Conservation (phyloP, 2,888 invertebrate species). For the Cybosia mesomella region DNA sequence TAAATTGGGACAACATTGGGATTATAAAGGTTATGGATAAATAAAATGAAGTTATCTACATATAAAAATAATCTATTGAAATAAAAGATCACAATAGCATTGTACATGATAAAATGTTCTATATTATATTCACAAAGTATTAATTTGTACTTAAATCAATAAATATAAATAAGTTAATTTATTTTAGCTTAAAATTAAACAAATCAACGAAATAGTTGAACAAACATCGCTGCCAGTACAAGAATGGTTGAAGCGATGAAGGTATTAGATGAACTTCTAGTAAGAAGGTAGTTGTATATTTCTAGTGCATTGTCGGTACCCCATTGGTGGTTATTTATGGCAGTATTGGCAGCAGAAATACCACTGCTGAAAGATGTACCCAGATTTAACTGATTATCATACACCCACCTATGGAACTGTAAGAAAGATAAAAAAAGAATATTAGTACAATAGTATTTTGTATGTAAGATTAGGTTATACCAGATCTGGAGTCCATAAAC, state of each 20-base stretch:
- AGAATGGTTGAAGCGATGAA: constrained; percentile 62
- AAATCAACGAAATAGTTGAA: constrained; percentile 63
- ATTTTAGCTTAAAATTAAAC: constrained; percentile 18
- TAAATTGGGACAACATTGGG: background rate
- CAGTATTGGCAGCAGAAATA: constrained; percentile 57
- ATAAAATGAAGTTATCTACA: background rate
- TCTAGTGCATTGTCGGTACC: constrained; percentile 66
- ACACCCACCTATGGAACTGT: constrained; percentile 79
- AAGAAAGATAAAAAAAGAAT: constrained; percentile 23
- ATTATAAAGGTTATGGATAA: background rate
- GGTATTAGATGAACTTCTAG: constrained; percentile 51
- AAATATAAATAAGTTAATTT: constrained; percentile 5
- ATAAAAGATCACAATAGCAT: constrained; percentile 1
- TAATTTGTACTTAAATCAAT: background rate
- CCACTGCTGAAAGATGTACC: constrained; percentile 62
- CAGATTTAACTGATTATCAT: constrained; percentile 63
- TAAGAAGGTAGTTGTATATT: constrained; percentile 55
- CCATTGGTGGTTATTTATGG: constrained; percentile 72
- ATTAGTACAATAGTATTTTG: background rate
- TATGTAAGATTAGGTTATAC: too few relatives aligned
- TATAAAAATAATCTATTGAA: constrained; percentile 2
- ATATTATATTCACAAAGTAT: constrained; percentile 8
- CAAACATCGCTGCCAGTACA: constrained; percentile 59
- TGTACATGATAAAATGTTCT: background rate
- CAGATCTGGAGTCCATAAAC: background rate